Conservation (phyloP, 1,140 invertebrate species). For the Leptopilina boulardi region DNA sequence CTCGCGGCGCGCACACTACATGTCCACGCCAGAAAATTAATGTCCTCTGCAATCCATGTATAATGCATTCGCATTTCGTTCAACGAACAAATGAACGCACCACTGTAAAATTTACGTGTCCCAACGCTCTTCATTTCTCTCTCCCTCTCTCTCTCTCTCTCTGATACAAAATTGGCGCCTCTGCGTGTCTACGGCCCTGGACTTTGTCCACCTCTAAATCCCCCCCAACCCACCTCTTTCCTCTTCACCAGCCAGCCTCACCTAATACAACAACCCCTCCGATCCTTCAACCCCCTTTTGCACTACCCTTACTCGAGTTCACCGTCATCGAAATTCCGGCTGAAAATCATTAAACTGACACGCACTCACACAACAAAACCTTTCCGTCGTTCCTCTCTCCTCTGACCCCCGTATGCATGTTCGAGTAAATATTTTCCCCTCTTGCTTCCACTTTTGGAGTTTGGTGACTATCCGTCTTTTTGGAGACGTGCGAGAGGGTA, state of each 20-base stretch:
- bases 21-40: conserved; percentile 76
- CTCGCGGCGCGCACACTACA: conserved; percentile 69
- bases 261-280: neutral
- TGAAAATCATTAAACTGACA: conserved; percentile 71
- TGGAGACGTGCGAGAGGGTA: neutral
- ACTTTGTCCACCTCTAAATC: conserved; percentile 3
- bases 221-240: too few relatives aligned
- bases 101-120: conserved; percentile 74
- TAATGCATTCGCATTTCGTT: conserved; percentile 76
- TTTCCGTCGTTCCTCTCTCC: conserved; percentile 63
- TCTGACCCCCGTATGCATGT: conserved; percentile 45
- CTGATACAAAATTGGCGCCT: neutral
- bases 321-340: conserved; percentile 74
- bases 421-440: conserved; percentile 48
- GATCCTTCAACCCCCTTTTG: neutral
- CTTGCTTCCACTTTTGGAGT: conserved; percentile 50
- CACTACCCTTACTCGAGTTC: conserved; percentile 39
- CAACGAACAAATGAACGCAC: conserved; percentile 73
- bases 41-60: conserved; percentile 77
- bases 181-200: conserved; percentile 28
- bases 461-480: conserved; percentile 32
- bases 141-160: conserved; percentile 35
- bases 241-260: neutral
- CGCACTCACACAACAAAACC: conserved; percentile 70
- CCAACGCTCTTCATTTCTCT: conserved; percentile 52